Evolutionary conservation across 2,797 vertebrate species (phyloP).

Genomic region (Margarornis squamiger): DNA sequence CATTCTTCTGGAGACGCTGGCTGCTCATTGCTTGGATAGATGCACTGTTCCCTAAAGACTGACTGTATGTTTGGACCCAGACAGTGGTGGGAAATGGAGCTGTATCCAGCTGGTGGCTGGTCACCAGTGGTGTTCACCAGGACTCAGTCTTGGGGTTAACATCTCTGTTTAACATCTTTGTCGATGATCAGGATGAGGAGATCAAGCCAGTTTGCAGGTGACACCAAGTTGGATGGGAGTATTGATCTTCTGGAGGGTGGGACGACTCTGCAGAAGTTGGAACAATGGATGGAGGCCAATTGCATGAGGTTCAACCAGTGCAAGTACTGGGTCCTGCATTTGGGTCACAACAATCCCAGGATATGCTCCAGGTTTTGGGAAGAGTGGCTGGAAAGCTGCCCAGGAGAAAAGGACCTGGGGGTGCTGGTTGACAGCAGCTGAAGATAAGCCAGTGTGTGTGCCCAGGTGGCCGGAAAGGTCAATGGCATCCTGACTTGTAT

Average conservation of each 20-base stretch:
- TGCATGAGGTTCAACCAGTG: not conserved
- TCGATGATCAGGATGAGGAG: not conserved
- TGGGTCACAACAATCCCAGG: not conserved
- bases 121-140: not conserved
- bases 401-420: fast-evolving
- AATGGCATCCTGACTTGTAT: not conserved
- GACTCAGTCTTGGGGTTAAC: not conserved
- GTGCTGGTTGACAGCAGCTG: fast-evolving
- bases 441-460: not conserved
- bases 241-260: not conserved
- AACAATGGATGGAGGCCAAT: fast-evolving
- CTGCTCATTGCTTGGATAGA: not conserved
- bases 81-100: fast-evolving
- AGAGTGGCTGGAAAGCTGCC: not conserved
- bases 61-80: not conserved
- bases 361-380: not conserved
- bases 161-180: not conserved
- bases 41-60: not conserved
- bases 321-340: not conserved
- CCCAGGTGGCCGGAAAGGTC: not conserved
- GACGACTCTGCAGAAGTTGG: not conserved
- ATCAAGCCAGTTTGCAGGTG: not conserved
- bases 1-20: not conserved
- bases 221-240: not conserved
- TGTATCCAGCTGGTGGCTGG: fast-evolving